Evolutionary conservation across 1,140 invertebrate genomes (phyloP).

Genomic region (Argopecten irradians): DNA sequence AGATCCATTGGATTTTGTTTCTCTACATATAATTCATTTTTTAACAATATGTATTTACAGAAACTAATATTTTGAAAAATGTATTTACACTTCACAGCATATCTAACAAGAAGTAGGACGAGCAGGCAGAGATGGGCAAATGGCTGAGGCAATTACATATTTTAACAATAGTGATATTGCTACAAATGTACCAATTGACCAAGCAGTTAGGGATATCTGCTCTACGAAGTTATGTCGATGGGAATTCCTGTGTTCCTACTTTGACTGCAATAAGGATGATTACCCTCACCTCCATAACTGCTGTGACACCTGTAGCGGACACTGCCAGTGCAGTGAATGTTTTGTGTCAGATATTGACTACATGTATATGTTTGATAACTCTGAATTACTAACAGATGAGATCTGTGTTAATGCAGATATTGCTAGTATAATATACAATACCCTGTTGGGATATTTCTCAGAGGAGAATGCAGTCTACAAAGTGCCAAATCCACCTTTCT

Average conservation of each 20-base stretch:
- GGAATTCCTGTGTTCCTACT: not conserved
- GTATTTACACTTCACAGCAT: not conserved
- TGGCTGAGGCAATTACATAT: not conserved
- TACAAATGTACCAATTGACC: not conserved
- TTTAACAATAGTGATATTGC: not conserved
- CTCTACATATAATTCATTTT: too few relatives aligned
- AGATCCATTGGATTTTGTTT: too few relatives aligned
- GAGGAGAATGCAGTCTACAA: not conserved
- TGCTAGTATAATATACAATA: not conserved
- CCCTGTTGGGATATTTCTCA: not conserved
- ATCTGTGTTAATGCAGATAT: not conserved
- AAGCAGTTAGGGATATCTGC: not conserved
- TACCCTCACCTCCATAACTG: not conserved
- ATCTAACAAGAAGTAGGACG: constrained; percentile 26
- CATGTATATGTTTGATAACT: not conserved
- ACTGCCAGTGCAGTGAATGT: not conserved
- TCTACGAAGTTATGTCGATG: not conserved
- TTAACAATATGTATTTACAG: too few relatives aligned
- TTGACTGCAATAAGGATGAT: not conserved
- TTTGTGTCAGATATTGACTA: not conserved
- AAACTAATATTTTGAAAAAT: too few relatives aligned
- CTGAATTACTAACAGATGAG: not conserved
- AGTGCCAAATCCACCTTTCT: not conserved
- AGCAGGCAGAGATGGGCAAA: constrained; percentile 3
- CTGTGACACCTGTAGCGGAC: not conserved